A percentile compares a stretch with the other conserved stretches of the same genome.
Conservation (phyloP, 2,797 vertebrate genomes). For the Tauraco hartlaubi region DNA sequence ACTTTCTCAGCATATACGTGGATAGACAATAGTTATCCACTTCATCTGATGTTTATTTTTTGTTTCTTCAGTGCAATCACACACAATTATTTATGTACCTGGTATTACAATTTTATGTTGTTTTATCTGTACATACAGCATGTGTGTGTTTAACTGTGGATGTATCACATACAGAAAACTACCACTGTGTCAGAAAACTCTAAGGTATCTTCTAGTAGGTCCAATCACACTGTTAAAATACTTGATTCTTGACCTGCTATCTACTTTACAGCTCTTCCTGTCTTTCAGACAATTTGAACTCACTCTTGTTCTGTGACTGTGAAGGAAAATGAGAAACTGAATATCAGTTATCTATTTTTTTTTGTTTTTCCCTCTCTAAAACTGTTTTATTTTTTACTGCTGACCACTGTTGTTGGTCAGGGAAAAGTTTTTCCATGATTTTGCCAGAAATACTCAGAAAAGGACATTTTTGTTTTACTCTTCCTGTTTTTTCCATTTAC, state of each 20-base stretch:
- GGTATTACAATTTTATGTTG: not conserved
- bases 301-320: not conserved
- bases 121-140: not conserved
- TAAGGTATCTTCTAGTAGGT: not conserved
- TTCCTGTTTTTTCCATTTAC: not conserved
- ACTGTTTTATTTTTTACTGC: not conserved
- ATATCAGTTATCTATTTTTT: not conserved
- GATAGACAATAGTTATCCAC: not conserved
- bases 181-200: not conserved
- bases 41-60: not conserved
- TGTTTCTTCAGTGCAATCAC: not conserved
- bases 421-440: not conserved
- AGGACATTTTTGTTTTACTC: not conserved
- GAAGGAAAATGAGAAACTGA: slow-evolving; percentile 16
- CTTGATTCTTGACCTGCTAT: not conserved
- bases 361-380: not conserved
- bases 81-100: not conserved
- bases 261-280: not conserved
- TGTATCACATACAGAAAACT: not conserved
- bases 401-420: not conserved
- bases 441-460: not conserved
- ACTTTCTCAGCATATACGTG: not conserved
- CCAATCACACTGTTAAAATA: not conserved
- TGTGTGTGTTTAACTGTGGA: not conserved
- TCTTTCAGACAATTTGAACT: slow-evolving; percentile 8